Conservation (phyloP, 2,797 vertebrate species). For the Platalea minor region DNA sequence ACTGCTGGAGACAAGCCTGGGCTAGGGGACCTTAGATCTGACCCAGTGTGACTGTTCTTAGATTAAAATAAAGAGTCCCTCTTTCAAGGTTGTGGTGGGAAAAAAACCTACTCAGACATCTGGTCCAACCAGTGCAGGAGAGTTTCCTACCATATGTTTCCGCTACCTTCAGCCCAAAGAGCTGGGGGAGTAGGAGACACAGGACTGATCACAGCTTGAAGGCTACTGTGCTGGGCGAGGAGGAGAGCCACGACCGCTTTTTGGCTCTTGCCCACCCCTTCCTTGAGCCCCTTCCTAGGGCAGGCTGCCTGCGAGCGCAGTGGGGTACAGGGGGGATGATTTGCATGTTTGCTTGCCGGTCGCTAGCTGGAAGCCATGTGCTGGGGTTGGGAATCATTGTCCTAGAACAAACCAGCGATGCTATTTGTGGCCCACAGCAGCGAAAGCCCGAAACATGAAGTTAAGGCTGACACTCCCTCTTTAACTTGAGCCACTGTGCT, state of each 20-base stretch:
- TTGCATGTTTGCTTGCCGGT: neutral
- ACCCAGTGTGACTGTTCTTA: neutral
- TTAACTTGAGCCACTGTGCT: slow-evolving; percentile 17
- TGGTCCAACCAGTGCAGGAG: neutral
- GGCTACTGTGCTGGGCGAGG: neutral
- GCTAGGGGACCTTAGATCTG: neutral
- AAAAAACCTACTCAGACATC: neutral
- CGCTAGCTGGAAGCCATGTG: neutral
- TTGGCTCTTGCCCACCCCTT: neutral
- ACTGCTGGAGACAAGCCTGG: neutral
- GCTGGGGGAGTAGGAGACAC: neutral
- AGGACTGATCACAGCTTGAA: neutral
- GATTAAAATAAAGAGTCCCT: neutral
- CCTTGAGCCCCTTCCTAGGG: neutral
- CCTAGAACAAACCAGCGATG: neutral
- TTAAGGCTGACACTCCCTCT: neutral
- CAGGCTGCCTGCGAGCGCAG: neutral
- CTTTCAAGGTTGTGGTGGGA: neutral
- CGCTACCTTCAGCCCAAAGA: neutral
- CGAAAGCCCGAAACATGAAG: neutral
- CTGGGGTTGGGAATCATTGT: neutral
- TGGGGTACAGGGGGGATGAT: neutral
- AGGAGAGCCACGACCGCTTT: neutral
- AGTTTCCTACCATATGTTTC: neutral
- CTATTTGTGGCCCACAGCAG: neutral